Evolutionary conservation across 1,140 invertebrate species (phyloP), one percentile per base, ranked within the genome.

Genomic region (Aricia agestis): DNA sequence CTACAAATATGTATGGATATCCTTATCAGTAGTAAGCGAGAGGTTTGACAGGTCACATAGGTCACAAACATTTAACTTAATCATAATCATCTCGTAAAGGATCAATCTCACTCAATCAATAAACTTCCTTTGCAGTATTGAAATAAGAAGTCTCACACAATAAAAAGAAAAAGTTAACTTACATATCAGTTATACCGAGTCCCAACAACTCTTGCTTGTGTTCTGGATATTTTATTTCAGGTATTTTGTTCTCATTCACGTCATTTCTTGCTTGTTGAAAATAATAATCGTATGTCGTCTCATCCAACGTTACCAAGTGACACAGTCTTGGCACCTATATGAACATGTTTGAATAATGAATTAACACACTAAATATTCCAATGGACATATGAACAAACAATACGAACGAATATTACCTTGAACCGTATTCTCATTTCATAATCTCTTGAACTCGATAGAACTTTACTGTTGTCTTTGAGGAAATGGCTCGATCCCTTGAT

Each of bases 141-240:
- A 52, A 15, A 52, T 4, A 52, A 52, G 41, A 42, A 42, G 41
- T 7, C 41, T 52, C 9, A 9, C 45, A 52, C 45, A 52, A 5
- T 52, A 11, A 52, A 52, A 13, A 13, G 11, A 52, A 52, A 52
- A 15, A 18, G 15, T 25, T 25, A 25, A 15, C 94, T 82, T 94
- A 96, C 96, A 98, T 98, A 86, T 98, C 96, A 71, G 95, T 94
- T 52, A 97, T 96, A 10, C 96, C 96, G 52, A 98, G 90, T 0
- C 97, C 97, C 63, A 97, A 90, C 0, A 97, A 90, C 89, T 97
- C 94, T 66, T 94, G 89, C 84, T 95, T 95, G 74, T 95, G 93
- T 72, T 94, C 94, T 45, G 96, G 94, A 91, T 95, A 96, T 71
- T 94, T 93, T 68, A 97, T 94, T 82, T 97, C 96, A 18, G 94